Evolutionary conservation across 2,797 vertebrate species (phyloP).

Genomic region (Orestias chungarensis): DNA sequence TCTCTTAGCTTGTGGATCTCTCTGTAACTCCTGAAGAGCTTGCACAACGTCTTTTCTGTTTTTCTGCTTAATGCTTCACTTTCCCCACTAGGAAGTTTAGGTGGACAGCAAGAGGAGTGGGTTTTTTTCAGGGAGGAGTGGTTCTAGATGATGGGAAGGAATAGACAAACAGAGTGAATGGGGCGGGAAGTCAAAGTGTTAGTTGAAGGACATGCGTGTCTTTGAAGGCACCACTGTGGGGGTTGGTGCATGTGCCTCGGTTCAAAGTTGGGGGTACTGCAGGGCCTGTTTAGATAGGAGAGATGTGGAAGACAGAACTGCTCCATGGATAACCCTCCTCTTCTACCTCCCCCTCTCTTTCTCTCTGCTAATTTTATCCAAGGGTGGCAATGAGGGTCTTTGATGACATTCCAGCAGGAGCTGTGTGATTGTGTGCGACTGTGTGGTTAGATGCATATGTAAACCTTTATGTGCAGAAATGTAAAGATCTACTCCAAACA

Average conservation of each 20-base stretch:
- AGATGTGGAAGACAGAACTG: conserved; percentile 60
- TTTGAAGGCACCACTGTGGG: conserved; percentile 67
- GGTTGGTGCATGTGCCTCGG: conserved; percentile 13
- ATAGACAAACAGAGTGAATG: conserved; percentile 19
- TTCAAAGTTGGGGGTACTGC: conserved; percentile 17
- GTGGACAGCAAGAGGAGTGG: conserved; percentile 11
- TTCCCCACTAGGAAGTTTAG: no score
- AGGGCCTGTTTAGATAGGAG: conserved; percentile 36
- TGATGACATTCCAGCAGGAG: conserved; percentile 69
- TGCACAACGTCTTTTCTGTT: no score
- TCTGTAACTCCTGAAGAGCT: no score
- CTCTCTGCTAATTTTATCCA: conserved; percentile 48
- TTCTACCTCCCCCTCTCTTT: conserved; percentile 37
- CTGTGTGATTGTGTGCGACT: conserved; percentile 37
- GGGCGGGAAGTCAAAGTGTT: conserved; percentile 39
- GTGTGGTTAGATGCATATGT: conserved; percentile 23
- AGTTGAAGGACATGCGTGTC: conserved; percentile 56
- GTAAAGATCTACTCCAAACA: conserved; percentile 8
- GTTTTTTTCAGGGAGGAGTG: conserved; percentile 27
- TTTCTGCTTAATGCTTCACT: no score
- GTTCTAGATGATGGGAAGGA: conserved; percentile 47
- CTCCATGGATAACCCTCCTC: conserved; percentile 47
- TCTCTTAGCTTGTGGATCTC: no score
- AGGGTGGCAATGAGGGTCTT: conserved; percentile 62
- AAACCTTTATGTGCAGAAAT: conserved; percentile 16